Base-by-base conservation (phyloP, 2,888 invertebrate genomes). In the Sesia apiformis region DNA sequence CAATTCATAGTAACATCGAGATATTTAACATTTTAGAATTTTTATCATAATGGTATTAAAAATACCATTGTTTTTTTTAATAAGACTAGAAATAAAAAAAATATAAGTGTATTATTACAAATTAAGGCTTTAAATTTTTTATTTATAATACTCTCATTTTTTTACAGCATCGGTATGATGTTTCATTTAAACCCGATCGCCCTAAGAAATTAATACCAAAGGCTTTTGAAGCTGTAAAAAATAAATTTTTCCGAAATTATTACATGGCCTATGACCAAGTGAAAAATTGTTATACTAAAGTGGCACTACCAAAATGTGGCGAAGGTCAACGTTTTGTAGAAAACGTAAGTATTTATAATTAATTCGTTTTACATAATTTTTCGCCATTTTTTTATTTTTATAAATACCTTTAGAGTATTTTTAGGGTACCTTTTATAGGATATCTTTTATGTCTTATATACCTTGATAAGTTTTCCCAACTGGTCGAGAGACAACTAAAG, bases 121-220 rank as follows among this genome's bases (percentile, higher is more conserved):
- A 43, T 43, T 53, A 52, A 52, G 6, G 50, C 40, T 8, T 49
- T 52, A n/a, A 8, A 49, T 50, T 54, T 7, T 42, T 54, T 5
- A 51, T 6, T 50, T 7, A 3, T 79, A 90, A 4, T 38, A 39
- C 52, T 54, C 7, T 7, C 38, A 52, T 64, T 56, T 57, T n/a
- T 52, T 87, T 87, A 53, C 74, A 90, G 72, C 79, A 90, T 69
- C 98, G 98, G 69, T 98, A 98, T 76, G 98, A 98, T 66, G 94
- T 97, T 0, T 87, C 79, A 0, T 90, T 95, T 42, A 83, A 73
- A 1, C 95, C 95, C 0, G 94, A 95, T 8, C 91, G 78, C 50
- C 94, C 95, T 0, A 94, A 93, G 64, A 92, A 91, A 63, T 79
- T 93, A 61, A 66, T 93, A 54, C 81, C 92, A 0, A 53, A 59